These are phyloP conservation scores for Drosophila insularis DNA, from an alignment of 1,140 invertebrate genomes.

Conservation along the genomic window DNA sequence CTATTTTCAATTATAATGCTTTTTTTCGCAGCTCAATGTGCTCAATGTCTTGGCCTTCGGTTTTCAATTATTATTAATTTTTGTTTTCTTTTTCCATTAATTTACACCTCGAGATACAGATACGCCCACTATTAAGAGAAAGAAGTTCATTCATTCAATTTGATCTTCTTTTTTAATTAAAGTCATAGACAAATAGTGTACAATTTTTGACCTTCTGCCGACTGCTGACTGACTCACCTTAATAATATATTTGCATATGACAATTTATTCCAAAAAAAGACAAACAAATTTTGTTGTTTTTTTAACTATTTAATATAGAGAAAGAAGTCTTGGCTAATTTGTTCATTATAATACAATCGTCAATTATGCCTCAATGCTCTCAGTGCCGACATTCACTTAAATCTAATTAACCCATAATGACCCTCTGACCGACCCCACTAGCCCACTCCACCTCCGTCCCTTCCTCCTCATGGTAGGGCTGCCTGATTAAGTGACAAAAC, in stretches of 20 bases:
- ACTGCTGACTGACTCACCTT: constrained; percentile 12
- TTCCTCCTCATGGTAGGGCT: not conserved
- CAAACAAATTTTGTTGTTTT: too few relatives aligned
- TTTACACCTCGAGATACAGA: constrained; percentile 60
- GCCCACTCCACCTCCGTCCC: too few relatives aligned
- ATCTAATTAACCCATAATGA: constrained; percentile 77
- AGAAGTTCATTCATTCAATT: constrained; percentile 10
- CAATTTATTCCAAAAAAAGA: constrained; percentile 20
- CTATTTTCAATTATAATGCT: constrained; percentile 64
- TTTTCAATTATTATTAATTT: constrained; percentile 54
- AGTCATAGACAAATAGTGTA: constrained; percentile 12
- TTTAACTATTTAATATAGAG: constrained; percentile 14
- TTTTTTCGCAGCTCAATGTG: constrained; percentile 23
- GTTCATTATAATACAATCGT: constrained; percentile 47
- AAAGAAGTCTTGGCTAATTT: constrained; percentile 47
- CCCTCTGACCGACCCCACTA: constrained; percentile 53
- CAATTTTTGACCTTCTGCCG: constrained; percentile 42
- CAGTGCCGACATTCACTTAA: constrained; percentile 70
- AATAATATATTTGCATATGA: constrained; percentile 59
- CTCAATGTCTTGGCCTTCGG: constrained; percentile 53
- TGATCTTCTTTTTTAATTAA: constrained; percentile 61
- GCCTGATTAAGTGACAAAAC: constrained; percentile 60
- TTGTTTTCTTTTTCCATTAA: constrained; percentile 41
- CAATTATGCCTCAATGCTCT: constrained; percentile 59
- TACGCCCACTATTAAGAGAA: constrained; percentile 53